Percentiles rank a stretch among this genome's conserved stretches.
Conservation (phyloP, 2,888 invertebrate species). For the Calameuta idolon region DNA sequence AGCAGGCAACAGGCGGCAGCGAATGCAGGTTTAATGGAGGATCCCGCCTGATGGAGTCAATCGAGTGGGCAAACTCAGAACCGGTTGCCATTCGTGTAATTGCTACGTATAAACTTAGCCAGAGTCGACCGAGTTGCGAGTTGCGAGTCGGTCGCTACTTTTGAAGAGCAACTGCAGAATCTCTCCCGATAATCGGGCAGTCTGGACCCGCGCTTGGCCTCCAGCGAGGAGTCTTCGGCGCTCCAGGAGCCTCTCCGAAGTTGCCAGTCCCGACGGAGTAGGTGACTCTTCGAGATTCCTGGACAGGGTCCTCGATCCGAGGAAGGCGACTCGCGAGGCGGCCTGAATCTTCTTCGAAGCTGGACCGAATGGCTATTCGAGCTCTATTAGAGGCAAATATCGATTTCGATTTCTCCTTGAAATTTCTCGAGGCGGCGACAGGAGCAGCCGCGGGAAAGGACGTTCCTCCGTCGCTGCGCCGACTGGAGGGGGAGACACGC, state of each 20-base stretch:
- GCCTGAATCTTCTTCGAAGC: too few species aligned
- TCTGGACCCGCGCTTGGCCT: background rate
- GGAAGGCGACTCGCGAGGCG: too few species aligned
- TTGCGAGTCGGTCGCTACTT: background rate
- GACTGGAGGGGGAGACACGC: slow-evolving; percentile 11
- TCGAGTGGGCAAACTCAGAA: slow-evolving; percentile 42
- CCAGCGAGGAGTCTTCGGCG: too few species aligned
- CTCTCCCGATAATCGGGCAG: background rate
- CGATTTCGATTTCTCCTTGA: slow-evolving; percentile 51
- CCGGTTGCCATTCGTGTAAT: slow-evolving; percentile 47
- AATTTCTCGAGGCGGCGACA: slow-evolving; percentile 21
- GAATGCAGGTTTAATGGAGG: too few species aligned
- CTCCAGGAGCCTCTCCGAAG: too few species aligned
- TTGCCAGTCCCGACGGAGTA: too few species aligned
- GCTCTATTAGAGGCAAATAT: background rate
- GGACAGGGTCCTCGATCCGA: too few species aligned
- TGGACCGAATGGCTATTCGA: too few species aligned
- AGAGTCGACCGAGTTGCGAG: background rate
- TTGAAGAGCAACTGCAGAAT: background rate
- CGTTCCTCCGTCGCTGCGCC: slow-evolving; percentile 23
- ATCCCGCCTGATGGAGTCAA: slow-evolving; percentile 28
- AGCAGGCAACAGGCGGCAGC: too few species aligned
- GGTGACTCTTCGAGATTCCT: too few species aligned
- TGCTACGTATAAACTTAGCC: slow-evolving; percentile 44
- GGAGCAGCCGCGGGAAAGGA: slow-evolving; percentile 6